A percentile compares a stretch with the other conserved stretches of the same genome.
phyloP scores from a whole-genome alignment of 2,888 invertebrate genomes.

The Dicycla oo region DNA sequence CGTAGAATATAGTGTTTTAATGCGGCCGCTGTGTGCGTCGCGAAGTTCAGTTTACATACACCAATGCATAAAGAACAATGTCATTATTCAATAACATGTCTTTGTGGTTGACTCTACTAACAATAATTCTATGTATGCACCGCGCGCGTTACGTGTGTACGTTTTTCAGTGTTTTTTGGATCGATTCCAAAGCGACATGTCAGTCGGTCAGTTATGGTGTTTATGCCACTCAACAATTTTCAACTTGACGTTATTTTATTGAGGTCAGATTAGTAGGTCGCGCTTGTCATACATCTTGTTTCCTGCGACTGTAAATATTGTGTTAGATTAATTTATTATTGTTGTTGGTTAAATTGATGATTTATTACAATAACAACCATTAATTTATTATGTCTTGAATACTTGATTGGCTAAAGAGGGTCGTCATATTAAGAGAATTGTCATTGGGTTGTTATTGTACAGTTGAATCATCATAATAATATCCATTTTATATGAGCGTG shows the following conservation, averaged over 20 bases:
- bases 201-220: conserved; percentile 58
- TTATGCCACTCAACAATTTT: conserved; percentile 44
- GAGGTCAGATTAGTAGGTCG: conserved; percentile 53
- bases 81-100: conserved; percentile 83
- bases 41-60: conserved; percentile 81
- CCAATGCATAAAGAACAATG: conserved; percentile 82
- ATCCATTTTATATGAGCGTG: too few relatives aligned
- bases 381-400: conserved; percentile 7
- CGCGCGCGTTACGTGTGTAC: conserved; percentile 59
- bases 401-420: conserved; percentile 1
- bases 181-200: conserved; percentile 65
- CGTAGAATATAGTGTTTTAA: conserved; percentile 66
- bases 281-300: conserved; percentile 31
- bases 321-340: neutral
- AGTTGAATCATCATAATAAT: conserved; percentile 12
- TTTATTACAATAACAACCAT: conserved; percentile 9
- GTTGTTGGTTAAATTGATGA: conserved; percentile 22
- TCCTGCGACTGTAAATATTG: conserved; percentile 6
- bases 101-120: conserved; percentile 68
- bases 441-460: conserved; percentile 11
- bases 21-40: conserved; percentile 71
- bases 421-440: conserved; percentile 17
- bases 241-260: conserved; percentile 48
- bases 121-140: conserved; percentile 78
- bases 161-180: conserved; percentile 74